Evolutionary conservation across 2,888 invertebrate genomes (phyloP), one percentile per base, ranked within the genome.

Genomic region (Epinotia brunnichana): DNA sequence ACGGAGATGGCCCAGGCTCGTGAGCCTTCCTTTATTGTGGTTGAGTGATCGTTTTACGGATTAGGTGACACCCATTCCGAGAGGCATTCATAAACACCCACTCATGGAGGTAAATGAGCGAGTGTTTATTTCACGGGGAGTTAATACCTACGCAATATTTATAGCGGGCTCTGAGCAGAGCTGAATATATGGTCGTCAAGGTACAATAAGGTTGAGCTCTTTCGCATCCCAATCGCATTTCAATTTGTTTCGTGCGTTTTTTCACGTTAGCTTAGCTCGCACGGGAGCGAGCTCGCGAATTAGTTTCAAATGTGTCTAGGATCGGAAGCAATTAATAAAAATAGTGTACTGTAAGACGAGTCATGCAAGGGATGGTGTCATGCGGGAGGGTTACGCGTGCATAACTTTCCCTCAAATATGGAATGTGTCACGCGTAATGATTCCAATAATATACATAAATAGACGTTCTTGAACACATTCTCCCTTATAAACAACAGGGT

Each of bases 131-230:
- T 64, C 19, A 19, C 48, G 39, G 51, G n/a, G 21, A 21, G 5
- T 63, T 35, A 51, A 51, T n/a, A n/a, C n/a, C n/a, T 35, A 53
- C 53, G 15, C 0, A 11, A 39, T 48, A 39, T 64, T 64, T 64
- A 53, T 53, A 19, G 21, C 9, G 39, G 17, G 2, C 11, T 3
- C 9, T 35, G 1, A 13, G 17, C 21, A 21, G 44, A n/a, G 29
- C 19, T 51, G 11, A 17, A 63, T 51, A 35, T 17, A 17, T 53
- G 17, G 29, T 19, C 51, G 51, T 63, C 13, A 17, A 35, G 35
- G 24, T 10, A 21, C 2, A 0, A 15, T 21, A 13, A 5, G 48
- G 15, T 15, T n/a, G 0, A 48, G 15, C n/a, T 44, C 44, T 44
- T 48, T 48, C n/a, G 7, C 48, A 48, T 5, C n/a, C n/a, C 5